Conservation (phyloP, 2,888 invertebrate genomes). For the Criorhina ranunculi region DNA sequence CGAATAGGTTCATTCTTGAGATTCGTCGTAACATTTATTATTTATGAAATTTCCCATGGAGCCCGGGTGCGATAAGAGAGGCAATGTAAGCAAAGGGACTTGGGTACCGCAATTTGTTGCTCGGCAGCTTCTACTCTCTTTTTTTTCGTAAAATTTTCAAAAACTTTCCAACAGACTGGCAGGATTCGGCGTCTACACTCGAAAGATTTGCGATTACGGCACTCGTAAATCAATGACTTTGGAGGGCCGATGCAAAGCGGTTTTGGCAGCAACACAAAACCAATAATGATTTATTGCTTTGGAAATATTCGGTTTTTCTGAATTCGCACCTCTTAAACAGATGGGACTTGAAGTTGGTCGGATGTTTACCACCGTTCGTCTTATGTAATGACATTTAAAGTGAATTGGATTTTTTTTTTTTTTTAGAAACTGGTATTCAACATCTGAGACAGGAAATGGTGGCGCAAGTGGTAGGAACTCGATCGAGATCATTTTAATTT, state of each 20-base stretch:
- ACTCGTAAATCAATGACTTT: slow-evolving; percentile 70
- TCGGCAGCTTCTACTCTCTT: slow-evolving; percentile 2
- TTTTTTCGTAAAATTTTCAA: slow-evolving; percentile 7
- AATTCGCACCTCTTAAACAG: slow-evolving; percentile 71
- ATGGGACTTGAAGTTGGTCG: slow-evolving; percentile 63
- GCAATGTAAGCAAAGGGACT: slow-evolving; percentile 36
- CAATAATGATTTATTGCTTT: slow-evolving; percentile 73
- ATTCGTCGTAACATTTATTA: slow-evolving; percentile 53
- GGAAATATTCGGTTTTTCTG: slow-evolving; percentile 61
- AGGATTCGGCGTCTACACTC: slow-evolving; percentile 28
- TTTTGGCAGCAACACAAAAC: slow-evolving; percentile 72
- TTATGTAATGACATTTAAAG: slow-evolving; percentile 49
- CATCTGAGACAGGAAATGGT: slow-evolving; percentile 7
- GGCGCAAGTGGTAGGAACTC: slow-evolving; percentile 2
- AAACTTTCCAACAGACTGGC: slow-evolving; percentile 20
- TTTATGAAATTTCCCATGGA: slow-evolving; percentile 52
- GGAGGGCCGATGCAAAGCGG: slow-evolving; percentile 54
- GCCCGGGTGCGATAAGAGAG: slow-evolving; percentile 40
- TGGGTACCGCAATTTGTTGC: slow-evolving; percentile 50
- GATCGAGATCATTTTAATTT: background rate
- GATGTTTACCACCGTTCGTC: slow-evolving; percentile 55
- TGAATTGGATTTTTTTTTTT: slow-evolving; percentile 56
- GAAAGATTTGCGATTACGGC: slow-evolving; percentile 63
- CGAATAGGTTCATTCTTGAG: slow-evolving; percentile 20
- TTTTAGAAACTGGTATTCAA: background rate